phyloP scores from a whole-genome alignment of 1,140 invertebrate genomes.

The Listronotus oregonensis region DNA sequence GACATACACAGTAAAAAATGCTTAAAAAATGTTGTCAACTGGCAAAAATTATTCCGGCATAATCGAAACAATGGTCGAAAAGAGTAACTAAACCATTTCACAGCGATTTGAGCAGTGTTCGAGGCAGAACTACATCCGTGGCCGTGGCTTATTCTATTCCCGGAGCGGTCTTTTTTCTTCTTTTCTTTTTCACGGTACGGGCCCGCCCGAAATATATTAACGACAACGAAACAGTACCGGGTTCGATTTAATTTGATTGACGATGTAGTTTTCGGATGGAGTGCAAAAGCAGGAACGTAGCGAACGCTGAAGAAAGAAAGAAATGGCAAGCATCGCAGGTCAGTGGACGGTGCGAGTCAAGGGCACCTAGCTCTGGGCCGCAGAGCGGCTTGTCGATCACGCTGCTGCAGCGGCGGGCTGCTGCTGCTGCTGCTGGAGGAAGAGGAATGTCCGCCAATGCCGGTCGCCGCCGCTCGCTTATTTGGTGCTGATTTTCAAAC shows the following conservation, averaged over 20 bases:
- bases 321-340: conserved; percentile 38
- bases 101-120: conserved; percentile 14
- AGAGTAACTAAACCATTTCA: conserved; percentile 27
- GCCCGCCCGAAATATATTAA: conserved; percentile 24
- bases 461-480: background rate
- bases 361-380: conserved; percentile 26
- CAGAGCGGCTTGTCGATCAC: conserved; percentile 31
- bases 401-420: background rate
- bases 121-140: conserved; percentile 18
- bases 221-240: conserved; percentile 29
- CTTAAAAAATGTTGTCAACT: conserved; percentile 10
- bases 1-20: background rate
- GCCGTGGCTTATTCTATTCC: conserved; percentile 25
- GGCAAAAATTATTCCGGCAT: conserved; percentile 22
- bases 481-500: background rate
- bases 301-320: conserved; percentile 33
- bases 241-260: conserved; percentile 34
- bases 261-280: conserved; percentile 32
- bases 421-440: conserved; percentile 17
- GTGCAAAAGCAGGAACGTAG: conserved; percentile 35
- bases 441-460: conserved; percentile 1
- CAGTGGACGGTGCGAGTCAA: conserved; percentile 35
- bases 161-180: conserved; percentile 27
- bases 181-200: conserved; percentile 23
- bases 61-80: conserved; percentile 18